These are phyloP conservation scores for Zosterops lateralis DNA, from an alignment of 2,113 vertebrate species.

Conservation along the genomic window DNA sequence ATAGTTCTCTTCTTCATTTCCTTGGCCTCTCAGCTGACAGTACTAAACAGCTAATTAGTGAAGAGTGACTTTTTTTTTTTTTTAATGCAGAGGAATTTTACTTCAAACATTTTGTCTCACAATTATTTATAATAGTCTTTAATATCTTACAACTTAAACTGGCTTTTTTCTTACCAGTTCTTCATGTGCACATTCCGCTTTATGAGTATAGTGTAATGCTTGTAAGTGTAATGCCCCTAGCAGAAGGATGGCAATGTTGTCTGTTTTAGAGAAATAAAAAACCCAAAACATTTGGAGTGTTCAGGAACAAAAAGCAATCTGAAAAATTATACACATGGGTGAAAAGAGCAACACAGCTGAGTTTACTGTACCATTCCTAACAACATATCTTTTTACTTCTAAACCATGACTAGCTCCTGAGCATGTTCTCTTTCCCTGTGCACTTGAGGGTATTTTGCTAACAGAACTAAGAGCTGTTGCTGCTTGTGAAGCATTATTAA, in stretches of 20 bases:
- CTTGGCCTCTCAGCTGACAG: conserved; percentile 28
- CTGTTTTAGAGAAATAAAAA: not conserved
- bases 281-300: not conserved
- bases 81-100: not conserved
- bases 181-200: not conserved
- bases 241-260: not conserved
- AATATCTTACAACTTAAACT: not conserved
- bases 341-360: not conserved
- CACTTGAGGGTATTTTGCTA: conserved; percentile 4
- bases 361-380: not conserved
- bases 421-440: not conserved
- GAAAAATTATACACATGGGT: not conserved
- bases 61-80: not conserved
- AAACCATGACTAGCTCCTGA: not conserved
- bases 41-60: conserved; percentile 35
- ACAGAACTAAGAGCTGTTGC: not conserved
- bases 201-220: not conserved
- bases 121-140: not conserved
- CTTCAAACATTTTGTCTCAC: not conserved
- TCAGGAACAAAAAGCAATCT: not conserved
- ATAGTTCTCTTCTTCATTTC: conserved; percentile 27
- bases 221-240: not conserved
- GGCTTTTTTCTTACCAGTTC: not conserved
- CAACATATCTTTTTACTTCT: not conserved
- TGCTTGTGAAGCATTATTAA: conserved; percentile 5